Base-by-base conservation (phyloP, 1,140 invertebrate genomes). In the Diorhabda carinulata region DNA sequence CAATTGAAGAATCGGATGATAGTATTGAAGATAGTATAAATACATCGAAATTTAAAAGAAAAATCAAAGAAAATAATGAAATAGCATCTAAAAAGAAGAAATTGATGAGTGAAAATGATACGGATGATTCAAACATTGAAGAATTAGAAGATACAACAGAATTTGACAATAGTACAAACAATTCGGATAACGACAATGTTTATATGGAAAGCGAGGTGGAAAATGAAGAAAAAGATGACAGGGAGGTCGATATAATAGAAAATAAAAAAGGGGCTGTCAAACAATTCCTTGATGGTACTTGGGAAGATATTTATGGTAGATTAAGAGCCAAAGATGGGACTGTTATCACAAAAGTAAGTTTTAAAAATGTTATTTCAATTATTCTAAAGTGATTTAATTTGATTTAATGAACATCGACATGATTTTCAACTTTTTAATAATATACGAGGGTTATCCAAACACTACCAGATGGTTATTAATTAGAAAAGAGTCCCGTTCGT, bases 281-380 rank as follows among this genome's bases (percentile, higher is more conserved):
- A 67, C 25, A 10, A 40, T 60, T 81, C 58, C 71, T 76, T 3
- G 66, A 74, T 60, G 74, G 72, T 77, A 78, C 82, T 43, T 94
- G 91, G 87, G 95, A 98, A 86, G 96, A 98, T 84, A 98, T 98
- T 79, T 98, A 98, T 85, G 96, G 96, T 3, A 84, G 95, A 71
- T 86, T 91, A 72, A 85, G 92, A 76, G 90, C 93, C 79, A 88
- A 89, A 78, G 83, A 91, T 70, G 95, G 95, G 64, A 63, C 66
- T 47, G 64, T 80, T 62, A 42, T 77, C 61, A 66, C 66, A 41
- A 66, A 71, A 57, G 74, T 74, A 70, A 66, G 59, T 70, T 52
- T 52, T 52, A 6, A 3, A 52, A 8, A 8, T 52, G 2, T 52
- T 52, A 6, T 52, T 52, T 52, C 5, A 52, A 52, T 25, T 25